Percentiles rank a stretch among this genome's conserved stretches.
These are phyloP conservation scores for Calidris pugnax DNA, from an alignment of 2,113 vertebrate species.

Conservation along the genomic window DNA sequence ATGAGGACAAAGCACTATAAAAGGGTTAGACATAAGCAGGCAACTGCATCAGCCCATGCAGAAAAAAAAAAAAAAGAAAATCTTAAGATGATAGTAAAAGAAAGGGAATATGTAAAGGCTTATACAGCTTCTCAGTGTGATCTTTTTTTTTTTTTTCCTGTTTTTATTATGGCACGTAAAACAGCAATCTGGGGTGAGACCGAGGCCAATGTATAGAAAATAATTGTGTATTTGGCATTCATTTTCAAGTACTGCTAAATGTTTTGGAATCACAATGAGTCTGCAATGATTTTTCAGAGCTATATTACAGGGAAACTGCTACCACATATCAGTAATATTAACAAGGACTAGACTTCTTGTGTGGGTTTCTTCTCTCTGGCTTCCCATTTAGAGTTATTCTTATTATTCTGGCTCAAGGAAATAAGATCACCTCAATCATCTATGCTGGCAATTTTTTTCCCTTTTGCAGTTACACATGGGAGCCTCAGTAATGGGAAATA, in stretches of 20 bases:
- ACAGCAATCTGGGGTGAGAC: background rate
- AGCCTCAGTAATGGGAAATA: background rate
- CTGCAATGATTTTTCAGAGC: background rate
- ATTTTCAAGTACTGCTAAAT: background rate
- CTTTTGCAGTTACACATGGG: background rate
- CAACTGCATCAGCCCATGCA: background rate
- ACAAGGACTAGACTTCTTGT: background rate
- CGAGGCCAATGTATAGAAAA: background rate
- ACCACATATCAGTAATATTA: background rate
- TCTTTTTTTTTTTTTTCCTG: background rate
- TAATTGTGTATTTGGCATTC: background rate
- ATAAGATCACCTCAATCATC: background rate
- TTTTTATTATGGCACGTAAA: background rate
- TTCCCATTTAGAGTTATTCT: background rate
- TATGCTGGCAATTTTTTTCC: background rate
- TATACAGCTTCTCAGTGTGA: background rate
- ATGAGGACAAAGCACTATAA: constrained; percentile 36
- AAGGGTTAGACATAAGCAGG: constrained; percentile 18
- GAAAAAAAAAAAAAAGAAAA: background rate
- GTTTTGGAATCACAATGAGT: background rate
- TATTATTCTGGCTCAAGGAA: background rate
- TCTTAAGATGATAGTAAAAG: background rate
- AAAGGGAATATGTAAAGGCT: background rate
- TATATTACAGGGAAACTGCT: background rate
- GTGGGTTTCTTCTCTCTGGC: background rate